Base-by-base conservation (phyloP, 2,888 invertebrate genomes). In the Nomada ruficornis region DNA sequence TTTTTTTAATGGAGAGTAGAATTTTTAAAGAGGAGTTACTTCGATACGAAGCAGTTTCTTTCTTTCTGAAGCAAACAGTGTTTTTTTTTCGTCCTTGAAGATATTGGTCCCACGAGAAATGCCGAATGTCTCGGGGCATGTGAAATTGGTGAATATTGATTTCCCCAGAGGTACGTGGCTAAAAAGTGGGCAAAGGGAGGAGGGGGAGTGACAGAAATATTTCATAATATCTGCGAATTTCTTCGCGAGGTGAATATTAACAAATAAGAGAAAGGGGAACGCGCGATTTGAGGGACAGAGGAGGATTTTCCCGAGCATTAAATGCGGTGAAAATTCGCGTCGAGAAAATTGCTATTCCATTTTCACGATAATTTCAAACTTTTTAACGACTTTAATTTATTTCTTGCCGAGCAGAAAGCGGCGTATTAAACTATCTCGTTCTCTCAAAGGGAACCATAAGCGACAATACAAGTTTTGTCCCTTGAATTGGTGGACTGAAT, bases 81-180 rank as follows among this genome's bases (percentile, higher is more conserved):
- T 70, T 73, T 64, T 64, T 42, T 68, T 54, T 76, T 42, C 62
- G 70, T 62, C 65, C 26, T 54, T 77, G 63, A 69, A 79, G 74
- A 57, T 59, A 81, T 81, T 73, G 81, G 59, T 60, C 85, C 78
- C 84, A 67, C 71, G 85, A 85, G 85, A 84, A 84, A 85, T 84
- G 64, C 76, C 71, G 18, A 62, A 68, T 76, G 85, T 85, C 85
- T 81, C 80, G 64, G 36, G 77, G 64, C 62, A 77, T 72, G 83
- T 68, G 77, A 82, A 85, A 85, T 81, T 82, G 84, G 76, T 79
- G 59, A 77, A 77, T 83, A 86, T 85, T 86, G 85, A 86, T 86
- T 86, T 86, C 86, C 85, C 82, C 47, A 42, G 68, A 60, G 80
- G 78, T 74, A 68, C 60, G 44, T 50, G 65, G 42, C 26, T 57